Conservation (phyloP, 2,113 vertebrate genomes). For the Cheirogaleus medius region DNA sequence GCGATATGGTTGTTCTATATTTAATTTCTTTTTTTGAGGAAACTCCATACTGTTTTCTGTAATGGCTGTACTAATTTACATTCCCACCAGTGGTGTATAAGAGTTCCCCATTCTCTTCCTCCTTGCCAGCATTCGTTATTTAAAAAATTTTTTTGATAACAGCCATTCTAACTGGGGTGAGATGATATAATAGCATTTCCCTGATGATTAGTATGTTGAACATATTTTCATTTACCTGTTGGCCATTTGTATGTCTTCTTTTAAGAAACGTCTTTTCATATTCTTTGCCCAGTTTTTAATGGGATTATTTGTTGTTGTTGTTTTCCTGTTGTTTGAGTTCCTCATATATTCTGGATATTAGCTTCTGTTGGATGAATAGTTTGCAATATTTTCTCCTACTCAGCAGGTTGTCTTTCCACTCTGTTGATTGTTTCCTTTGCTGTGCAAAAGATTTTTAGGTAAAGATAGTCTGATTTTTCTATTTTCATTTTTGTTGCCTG, state of each 20-base stretch:
- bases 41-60: neutral
- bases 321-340: neutral
- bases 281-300: neutral
- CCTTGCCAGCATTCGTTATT: neutral
- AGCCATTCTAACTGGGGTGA: neutral
- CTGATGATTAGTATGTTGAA: neutral
- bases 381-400: neutral
- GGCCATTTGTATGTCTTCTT: neutral
- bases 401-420: neutral
- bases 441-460: neutral
- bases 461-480: neutral
- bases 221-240: neutral
- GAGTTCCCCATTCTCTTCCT: neutral
- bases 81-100: neutral
- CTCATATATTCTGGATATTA: neutral
- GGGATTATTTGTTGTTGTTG: neutral
- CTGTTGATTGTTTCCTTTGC: neutral
- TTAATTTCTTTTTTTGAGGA: neutral
- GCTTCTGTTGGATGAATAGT: neutral
- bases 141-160: neutral
- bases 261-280: neutral
- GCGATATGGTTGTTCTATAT: neutral
- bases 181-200: neutral
- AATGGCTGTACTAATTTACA: neutral
- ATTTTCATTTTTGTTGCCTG: no score